Evolutionary conservation across 2,888 invertebrate species (phyloP).

Genomic region (Tinea semifulvella): DNA sequence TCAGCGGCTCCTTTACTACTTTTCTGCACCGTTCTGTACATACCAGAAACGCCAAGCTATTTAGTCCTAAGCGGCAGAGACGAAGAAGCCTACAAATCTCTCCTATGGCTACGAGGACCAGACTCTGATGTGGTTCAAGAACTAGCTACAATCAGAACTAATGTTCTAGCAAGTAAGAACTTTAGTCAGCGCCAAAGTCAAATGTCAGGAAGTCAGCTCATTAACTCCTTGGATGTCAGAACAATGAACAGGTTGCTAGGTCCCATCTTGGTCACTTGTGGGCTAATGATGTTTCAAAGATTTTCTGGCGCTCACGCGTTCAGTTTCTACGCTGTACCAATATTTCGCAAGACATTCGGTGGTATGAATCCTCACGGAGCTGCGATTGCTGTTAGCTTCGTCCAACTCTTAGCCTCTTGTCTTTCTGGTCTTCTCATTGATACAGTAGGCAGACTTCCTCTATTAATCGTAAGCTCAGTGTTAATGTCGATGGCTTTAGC

Average conservation of each 20-base stretch:
- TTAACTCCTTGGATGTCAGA: slow-evolving; percentile 48
- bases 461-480: slow-evolving; percentile 84
- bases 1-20: slow-evolving; percentile 80
- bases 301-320: slow-evolving; percentile 86
- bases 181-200: slow-evolving; percentile 57
- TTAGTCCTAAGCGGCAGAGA: slow-evolving; percentile 80
- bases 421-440: slow-evolving; percentile 85
- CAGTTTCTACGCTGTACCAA: slow-evolving; percentile 86
- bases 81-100: slow-evolving; percentile 69
- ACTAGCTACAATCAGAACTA: slow-evolving; percentile 74
- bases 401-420: slow-evolving; percentile 85
- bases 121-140: slow-evolving; percentile 81
- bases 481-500: slow-evolving; percentile 88
- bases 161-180: slow-evolving; percentile 67
- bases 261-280: slow-evolving; percentile 84
- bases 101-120: slow-evolving; percentile 85
- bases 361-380: slow-evolving; percentile 85
- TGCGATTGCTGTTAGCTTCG: slow-evolving; percentile 85
- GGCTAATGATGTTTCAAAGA: slow-evolving; percentile 90
- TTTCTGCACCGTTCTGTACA: slow-evolving; percentile 77
- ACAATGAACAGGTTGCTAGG: slow-evolving; percentile 64
- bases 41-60: slow-evolving; percentile 91
- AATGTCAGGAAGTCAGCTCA: slow-evolving; percentile 48
- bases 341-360: slow-evolving; percentile 85
- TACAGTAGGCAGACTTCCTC: slow-evolving; percentile 83